phyloP scores from a whole-genome alignment of 2,113 vertebrate genomes.

The Machaerirhynchus nigripectus region DNA sequence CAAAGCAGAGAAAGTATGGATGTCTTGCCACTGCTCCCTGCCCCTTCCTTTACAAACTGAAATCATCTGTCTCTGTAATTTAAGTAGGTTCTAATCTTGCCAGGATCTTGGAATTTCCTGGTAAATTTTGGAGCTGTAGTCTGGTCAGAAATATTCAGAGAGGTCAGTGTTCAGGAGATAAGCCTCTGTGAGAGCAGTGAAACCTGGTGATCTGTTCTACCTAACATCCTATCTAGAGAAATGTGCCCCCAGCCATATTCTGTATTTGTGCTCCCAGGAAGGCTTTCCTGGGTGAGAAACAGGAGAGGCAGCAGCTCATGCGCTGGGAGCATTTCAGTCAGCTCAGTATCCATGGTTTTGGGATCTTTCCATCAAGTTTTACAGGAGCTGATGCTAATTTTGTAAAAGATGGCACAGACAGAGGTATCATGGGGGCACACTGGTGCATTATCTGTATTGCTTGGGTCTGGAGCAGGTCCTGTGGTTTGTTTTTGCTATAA shows the following conservation, averaged over 20 bases:
- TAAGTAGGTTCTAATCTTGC: not conserved
- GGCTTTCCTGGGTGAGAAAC: not conserved
- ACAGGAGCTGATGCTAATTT: not conserved
- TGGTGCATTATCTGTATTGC: not conserved
- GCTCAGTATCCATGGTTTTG: not conserved
- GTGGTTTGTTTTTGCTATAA: not conserved
- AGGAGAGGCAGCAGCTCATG: not conserved
- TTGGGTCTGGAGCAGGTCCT: not conserved
- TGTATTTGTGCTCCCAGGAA: not conserved
- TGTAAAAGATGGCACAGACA: not conserved
- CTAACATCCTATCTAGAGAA: not conserved
- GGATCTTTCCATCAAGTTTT: not conserved
- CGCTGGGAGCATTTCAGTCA: not conserved
- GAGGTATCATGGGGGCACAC: rapidly evolving
- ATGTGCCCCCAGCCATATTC: not conserved
- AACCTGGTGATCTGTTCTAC: not conserved
- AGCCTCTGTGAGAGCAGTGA: not conserved
- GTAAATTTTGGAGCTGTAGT: not conserved
- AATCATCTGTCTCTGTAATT: not conserved
- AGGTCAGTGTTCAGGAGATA: not conserved
- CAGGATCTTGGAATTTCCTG: not conserved
- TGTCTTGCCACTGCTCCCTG: not conserved
- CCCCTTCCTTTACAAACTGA: not conserved
- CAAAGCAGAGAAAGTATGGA: not conserved
- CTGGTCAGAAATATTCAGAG: not conserved